These are phyloP conservation scores for Apis dorsata DNA, from an alignment of 1,140 invertebrate species.

Conservation along the genomic window DNA sequence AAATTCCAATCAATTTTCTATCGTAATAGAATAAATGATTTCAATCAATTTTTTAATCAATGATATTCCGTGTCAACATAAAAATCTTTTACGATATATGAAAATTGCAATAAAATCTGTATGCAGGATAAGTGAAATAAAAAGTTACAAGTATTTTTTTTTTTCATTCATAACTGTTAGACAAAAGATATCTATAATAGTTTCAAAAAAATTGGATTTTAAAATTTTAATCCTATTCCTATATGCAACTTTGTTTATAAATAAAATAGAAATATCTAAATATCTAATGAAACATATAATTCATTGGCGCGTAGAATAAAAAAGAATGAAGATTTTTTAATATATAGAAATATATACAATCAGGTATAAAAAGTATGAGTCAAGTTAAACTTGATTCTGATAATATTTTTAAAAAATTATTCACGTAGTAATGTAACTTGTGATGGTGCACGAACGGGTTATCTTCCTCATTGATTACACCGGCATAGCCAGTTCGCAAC, in stretches of 20 bases:
- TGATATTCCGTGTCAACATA: not conserved
- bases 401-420: constrained; percentile 39
- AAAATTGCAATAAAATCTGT: not conserved
- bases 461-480: constrained; percentile 68
- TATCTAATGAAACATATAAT: not conserved
- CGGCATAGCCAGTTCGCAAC: constrained; percentile 46
- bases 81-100: not conserved
- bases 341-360: accelerated
- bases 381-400: not conserved
- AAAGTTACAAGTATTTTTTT: too few species aligned
- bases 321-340: not conserved
- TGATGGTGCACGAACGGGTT: constrained; percentile 67
- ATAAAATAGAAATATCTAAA: not conserved
- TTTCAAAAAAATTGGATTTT: too few species aligned
- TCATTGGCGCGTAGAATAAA: too few species aligned
- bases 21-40: not conserved
- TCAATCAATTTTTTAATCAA: not conserved
- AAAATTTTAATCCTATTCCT: too few species aligned
- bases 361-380: not conserved
- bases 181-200: too few species aligned
- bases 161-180: too few species aligned
- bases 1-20: not conserved
- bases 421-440: not conserved
- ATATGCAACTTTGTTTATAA: not conserved
- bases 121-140: not conserved